A percentile compares a stretch with the other conserved stretches of the same genome.
Evolutionary conservation across 1,140 invertebrate species (phyloP).

Genomic region (Drosophila kepulauana): DNA sequence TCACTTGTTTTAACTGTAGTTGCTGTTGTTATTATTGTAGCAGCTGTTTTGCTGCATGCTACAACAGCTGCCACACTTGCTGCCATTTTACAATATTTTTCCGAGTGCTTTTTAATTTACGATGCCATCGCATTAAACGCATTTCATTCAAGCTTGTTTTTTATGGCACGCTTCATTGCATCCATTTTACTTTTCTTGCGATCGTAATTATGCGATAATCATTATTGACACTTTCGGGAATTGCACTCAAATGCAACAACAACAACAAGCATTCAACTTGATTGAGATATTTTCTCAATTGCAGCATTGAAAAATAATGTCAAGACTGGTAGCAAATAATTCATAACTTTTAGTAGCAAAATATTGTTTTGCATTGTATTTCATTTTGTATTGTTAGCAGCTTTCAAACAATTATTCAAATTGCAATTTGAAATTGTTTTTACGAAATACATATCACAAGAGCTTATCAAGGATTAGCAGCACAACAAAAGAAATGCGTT

Average conservation of each 20-base stretch:
- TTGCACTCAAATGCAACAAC: background rate
- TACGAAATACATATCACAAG: background rate
- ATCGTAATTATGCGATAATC: conserved; percentile 39
- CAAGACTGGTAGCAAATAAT: background rate
- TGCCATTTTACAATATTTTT: conserved; percentile 42
- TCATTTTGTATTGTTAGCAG: background rate
- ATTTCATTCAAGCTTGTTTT: conserved; percentile 33
- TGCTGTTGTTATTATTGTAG: conserved; percentile 21
- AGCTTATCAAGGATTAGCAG: conserved; percentile 3
- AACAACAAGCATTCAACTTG: conserved; percentile 1
- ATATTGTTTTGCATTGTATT: background rate
- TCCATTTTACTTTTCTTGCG: conserved; percentile 19
- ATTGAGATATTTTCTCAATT: background rate
- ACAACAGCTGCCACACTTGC: conserved; percentile 15
- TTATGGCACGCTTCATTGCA: conserved; percentile 6
- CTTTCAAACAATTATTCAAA: background rate
- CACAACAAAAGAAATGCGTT: background rate
- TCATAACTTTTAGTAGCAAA: no score
- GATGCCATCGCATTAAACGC: conserved; percentile 5
- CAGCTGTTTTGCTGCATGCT: conserved; percentile 28
- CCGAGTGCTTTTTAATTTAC: conserved; percentile 27
- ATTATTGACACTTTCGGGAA: conserved; percentile 14
- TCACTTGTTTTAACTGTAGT: background rate
- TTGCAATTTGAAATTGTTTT: background rate
- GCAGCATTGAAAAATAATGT: background rate